Conservation (phyloP, 1,140 invertebrate genomes). For the Drosophila burlai region DNA sequence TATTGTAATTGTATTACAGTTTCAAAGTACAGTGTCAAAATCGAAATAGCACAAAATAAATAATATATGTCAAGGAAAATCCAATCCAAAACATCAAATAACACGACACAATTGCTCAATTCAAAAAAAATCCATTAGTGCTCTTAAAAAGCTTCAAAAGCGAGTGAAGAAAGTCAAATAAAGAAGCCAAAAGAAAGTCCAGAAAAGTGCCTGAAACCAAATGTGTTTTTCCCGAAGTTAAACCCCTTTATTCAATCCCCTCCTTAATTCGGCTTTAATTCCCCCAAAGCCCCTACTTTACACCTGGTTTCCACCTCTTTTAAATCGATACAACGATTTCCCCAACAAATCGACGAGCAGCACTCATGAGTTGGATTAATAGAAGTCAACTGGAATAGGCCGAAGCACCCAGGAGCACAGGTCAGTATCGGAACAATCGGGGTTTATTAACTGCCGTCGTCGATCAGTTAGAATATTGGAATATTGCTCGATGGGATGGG, state of each 20-base stretch:
- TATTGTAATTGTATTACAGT: background rate
- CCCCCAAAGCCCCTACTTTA: constrained; percentile 14
- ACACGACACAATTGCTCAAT: constrained; percentile 37
- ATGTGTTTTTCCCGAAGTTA: constrained; percentile 62
- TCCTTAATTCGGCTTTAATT: constrained; percentile 25
- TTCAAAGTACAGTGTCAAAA: background rate
- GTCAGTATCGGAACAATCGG: constrained; percentile 52
- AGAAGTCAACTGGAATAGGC: constrained; percentile 46
- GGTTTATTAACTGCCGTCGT: constrained; percentile 32
- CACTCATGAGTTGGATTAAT: constrained; percentile 57
- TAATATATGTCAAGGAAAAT: constrained; percentile 6
- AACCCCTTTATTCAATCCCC: constrained; percentile 15
- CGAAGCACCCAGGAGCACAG: constrained; percentile 39
- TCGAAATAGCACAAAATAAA: constrained; percentile 6
- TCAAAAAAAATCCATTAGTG: constrained; percentile 61
- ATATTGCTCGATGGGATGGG: constrained; percentile 35
- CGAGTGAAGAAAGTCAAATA: constrained; percentile 38
- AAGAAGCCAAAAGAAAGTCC: constrained; percentile 23
- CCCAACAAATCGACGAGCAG: constrained; percentile 6
- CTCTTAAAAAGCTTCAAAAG: constrained; percentile 67
- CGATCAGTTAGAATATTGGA: constrained; percentile 24
- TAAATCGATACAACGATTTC: constrained; percentile 10
- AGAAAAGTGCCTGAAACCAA: constrained; percentile 50
- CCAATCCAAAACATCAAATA: constrained; percentile 16
- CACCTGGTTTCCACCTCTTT: constrained; percentile 16